A percentile compares a stretch with the other conserved stretches of the same genome.
These are phyloP conservation scores for Urechis unicinctus DNA, from an alignment of 2,888 invertebrate genomes.

Conservation along the genomic window DNA sequence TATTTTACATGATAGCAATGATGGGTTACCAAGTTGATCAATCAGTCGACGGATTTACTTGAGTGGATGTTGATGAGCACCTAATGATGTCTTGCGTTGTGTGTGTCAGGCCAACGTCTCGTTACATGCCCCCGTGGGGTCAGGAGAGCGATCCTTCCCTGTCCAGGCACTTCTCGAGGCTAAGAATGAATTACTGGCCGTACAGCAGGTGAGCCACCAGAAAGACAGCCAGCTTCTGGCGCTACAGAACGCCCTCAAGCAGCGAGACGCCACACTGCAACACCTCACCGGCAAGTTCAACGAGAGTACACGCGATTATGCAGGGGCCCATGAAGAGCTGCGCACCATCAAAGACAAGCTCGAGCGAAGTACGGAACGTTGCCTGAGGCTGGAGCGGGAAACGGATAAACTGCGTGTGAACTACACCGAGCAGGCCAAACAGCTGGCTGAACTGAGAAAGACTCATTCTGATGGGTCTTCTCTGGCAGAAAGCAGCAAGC, in stretches of 20 bases:
- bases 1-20: neutral
- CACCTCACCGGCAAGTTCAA: constrained; percentile 7
- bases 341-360: neutral
- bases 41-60: too few relatives aligned
- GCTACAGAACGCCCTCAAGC: constrained; percentile 13
- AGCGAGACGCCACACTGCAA: constrained; percentile 15
- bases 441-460: neutral
- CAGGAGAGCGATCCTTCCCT: constrained; percentile 28
- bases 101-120: constrained; percentile 40
- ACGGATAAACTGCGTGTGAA: neutral
- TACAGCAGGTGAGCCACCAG: constrained; percentile 23
- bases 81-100: constrained; percentile 1
- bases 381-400: constrained; percentile 7
- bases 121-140: constrained; percentile 30
- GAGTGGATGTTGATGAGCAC: neutral
- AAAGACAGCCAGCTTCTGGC: constrained; percentile 14
- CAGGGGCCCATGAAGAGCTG: constrained; percentile 6
- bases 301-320: constrained; percentile 5
- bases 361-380: neutral
- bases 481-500: neutral
- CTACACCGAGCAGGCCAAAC: constrained; percentile 1
- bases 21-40: too few relatives aligned
- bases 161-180: constrained; percentile 36
- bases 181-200: constrained; percentile 34
- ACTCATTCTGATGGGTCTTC: neutral